Evolutionary conservation across 2,888 invertebrate species (phyloP).

Genomic region (Oscheius onirici): DNA sequence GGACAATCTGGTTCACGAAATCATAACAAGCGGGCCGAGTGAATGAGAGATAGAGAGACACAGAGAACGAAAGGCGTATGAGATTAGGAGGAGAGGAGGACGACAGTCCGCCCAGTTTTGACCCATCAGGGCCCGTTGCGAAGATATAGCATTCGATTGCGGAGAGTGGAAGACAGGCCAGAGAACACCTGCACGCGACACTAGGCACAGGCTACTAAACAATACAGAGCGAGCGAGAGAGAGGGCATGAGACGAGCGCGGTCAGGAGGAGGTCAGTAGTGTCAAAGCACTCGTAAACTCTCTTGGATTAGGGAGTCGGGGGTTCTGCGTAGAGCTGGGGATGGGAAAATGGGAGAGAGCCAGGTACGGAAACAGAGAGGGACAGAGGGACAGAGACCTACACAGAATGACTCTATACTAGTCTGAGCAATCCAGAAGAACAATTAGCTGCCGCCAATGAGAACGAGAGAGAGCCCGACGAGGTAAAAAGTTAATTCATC

Average conservation of each 20-base stretch:
- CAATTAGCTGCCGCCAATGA: too few relatives aligned
- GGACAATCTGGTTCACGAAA: neutral
- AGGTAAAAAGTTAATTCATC: neutral
- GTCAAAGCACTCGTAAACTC: neutral
- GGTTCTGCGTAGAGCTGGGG: neutral
- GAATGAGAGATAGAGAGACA: neutral
- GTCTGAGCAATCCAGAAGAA: too few relatives aligned
- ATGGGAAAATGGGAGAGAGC: neutral
- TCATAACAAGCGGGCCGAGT: neutral
- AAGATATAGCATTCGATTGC: neutral
- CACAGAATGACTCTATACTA: neutral
- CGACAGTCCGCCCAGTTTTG: constrained; percentile 10
- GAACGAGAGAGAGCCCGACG: too few relatives aligned
- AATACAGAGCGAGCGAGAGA: constrained; percentile 12
- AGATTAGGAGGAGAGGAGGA: constrained; percentile 14
- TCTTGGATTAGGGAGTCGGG: constrained; percentile 5
- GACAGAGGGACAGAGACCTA: neutral
- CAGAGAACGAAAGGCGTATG: neutral
- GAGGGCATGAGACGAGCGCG: neutral
- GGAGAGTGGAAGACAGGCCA: constrained; percentile 6
- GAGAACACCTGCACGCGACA: constrained; percentile 16
- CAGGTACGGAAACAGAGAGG: neutral
- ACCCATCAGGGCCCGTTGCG: constrained; percentile 6
- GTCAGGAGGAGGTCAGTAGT: neutral
- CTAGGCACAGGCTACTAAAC: constrained; percentile 1